Evolutionary conservation across 2,888 invertebrate species (phyloP).

Genomic region (Chloroclystis v-ata): DNA sequence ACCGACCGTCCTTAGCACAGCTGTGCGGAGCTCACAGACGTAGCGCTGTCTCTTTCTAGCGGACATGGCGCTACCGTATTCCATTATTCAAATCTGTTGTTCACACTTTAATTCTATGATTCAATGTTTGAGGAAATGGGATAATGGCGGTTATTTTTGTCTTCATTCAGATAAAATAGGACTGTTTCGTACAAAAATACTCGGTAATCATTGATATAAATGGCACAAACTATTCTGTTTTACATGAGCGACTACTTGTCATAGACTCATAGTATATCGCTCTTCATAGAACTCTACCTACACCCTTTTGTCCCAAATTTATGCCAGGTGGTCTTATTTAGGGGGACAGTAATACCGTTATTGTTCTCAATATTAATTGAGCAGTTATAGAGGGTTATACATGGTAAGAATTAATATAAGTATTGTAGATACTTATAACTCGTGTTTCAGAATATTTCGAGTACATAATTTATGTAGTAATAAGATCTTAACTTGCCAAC

Average conservation of each 20-base stretch:
- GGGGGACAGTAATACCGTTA: background rate
- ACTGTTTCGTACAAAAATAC: background rate
- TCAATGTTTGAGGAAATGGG: slow-evolving; percentile 6
- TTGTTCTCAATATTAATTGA: background rate
- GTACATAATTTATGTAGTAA: too few relatives aligned
- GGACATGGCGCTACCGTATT: slow-evolving; percentile 39
- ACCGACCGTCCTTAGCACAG: slow-evolving; percentile 77
- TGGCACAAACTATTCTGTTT: too few relatives aligned
- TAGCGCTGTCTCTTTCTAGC: slow-evolving; percentile 56
- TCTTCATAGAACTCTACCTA: background rate
- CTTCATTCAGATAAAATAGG: background rate
- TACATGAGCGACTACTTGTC: too few relatives aligned
- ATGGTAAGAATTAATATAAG: background rate
- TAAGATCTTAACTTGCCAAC: too few relatives aligned
- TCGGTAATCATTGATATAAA: too few relatives aligned
- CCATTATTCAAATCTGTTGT: slow-evolving; percentile 42
- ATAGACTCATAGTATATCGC: background rate
- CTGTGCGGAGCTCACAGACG: slow-evolving; percentile 57
- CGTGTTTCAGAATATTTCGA: too few relatives aligned
- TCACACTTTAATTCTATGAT: slow-evolving; percentile 28
- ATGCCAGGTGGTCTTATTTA: background rate
- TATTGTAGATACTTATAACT: too few relatives aligned
- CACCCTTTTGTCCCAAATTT: slow-evolving; percentile 1
- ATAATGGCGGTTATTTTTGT: slow-evolving; percentile 3
- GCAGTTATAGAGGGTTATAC: background rate